Evolutionary conservation across 1,140 invertebrate species (phyloP).

Genomic region (Rhopalosiphum maidis): DNA sequence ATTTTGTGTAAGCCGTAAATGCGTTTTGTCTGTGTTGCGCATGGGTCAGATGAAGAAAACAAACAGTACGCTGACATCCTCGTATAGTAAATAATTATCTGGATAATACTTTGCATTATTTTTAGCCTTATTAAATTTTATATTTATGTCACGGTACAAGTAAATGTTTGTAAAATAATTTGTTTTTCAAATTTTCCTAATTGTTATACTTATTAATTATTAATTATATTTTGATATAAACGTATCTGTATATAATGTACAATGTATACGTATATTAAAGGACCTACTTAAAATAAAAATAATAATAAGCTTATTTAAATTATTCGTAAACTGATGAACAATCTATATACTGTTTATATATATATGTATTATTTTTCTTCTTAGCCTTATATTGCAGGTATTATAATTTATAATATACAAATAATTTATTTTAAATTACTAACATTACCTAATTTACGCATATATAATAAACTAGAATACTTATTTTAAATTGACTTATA

Average conservation of each 20-base stretch:
- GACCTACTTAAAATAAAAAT: background rate
- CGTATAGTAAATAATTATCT: no score
- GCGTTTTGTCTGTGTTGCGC: no score
- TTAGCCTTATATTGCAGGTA: background rate
- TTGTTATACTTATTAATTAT: background rate
- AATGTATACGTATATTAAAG: background rate
- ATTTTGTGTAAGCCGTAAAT: no score
- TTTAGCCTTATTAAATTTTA: background rate
- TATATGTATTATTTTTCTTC: background rate
- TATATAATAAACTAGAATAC: background rate
- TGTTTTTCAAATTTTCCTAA: background rate
- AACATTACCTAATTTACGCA: conserved; percentile 3
- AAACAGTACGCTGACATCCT: no score
- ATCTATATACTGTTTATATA: background rate
- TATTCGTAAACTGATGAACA: background rate
- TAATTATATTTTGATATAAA: background rate
- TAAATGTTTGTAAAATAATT: background rate
- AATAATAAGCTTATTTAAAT: background rate
- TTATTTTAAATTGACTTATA: conserved; percentile 9
- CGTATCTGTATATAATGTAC: background rate
- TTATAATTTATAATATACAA: background rate
- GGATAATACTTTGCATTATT: background rate
- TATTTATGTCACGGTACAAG: background rate
- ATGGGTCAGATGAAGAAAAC: no score
- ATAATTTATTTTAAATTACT: background rate